Base-by-base conservation (phyloP, 2,113 vertebrate species). In the Lepisosteus oculatus region DNA sequence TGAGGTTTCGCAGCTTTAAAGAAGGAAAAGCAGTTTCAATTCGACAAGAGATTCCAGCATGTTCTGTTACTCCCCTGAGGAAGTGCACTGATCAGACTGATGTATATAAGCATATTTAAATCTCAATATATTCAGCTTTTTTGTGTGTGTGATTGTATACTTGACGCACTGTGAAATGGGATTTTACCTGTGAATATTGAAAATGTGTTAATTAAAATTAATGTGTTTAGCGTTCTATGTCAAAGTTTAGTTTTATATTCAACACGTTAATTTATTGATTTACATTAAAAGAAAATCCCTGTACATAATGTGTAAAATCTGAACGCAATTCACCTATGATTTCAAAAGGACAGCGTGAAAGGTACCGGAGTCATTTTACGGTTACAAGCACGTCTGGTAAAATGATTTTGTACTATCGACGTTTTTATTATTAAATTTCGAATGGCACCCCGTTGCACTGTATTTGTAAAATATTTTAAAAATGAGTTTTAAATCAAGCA, bases 161-260 rank as follows among this genome's bases (percentile, higher is more conserved):
- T 92, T 84, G 84, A 95, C 90, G 91, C 93, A 92, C 94, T 93
- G 95, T 98, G 94, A 95, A 93, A 92, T 90, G 88, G 89, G 88
- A 92, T 94, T 95, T 94, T 93, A 92, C 91, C 90, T 89, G 92
- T 92, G 90, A 90, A 86, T 84, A 86, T 85, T 80, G 72, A 87
- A 89, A 83, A 88, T 92, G 94, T 96, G 93, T 91, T 92, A 76
- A 91, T 93, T 91, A 70, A 93, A 87, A 92, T 86, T 87, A 79
- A 78, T 83, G 92, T 96, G 94, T 94, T 94, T 95, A 93, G 91
- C 92, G 90, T 93, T 94, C 92, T 91, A 87, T 95, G 95, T 95
- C 91, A 89, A 94, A 93, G 93, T 95, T 95, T 97, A 96, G 94
- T 96, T 97, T 97, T 97, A 94, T 97, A 96, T 93, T 93, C 93